Evolutionary conservation across 2,888 invertebrate species (phyloP), one percentile per base, ranked within the genome.

Genomic region (Cheilosia vernalis): DNA sequence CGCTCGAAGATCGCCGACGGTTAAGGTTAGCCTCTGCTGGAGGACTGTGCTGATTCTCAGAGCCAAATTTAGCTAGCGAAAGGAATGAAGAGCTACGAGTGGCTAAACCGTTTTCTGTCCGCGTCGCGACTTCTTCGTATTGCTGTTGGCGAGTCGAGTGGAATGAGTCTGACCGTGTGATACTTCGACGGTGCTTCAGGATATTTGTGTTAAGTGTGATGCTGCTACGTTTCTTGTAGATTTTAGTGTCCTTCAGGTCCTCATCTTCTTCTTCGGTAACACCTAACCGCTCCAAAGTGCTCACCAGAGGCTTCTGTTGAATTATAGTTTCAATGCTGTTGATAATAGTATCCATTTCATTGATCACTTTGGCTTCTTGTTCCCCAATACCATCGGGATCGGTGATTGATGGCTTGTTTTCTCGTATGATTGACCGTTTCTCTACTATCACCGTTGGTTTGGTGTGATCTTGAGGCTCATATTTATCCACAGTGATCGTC

Each of bases 1-100:
- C 92, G 76, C 92, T 92, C 19, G 92, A 90, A 1, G 92, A 92
- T 69, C 91, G 90, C 9, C 91, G 88, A 27, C 89, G 88, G 37
- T 88, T 89, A 40, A 89, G 74, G 27, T 87, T 88, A 56, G 88
- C 88, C 3, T 90, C 89, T 6, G 61, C 60, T 7, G 67, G 53
- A 10, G 40, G 42, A 58, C 49, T 85, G 27, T 87, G 79, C 19
- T 83, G 64, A 61, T 88, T 88, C 66, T 88, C 87, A 5, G 81
- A 81, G 37, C 81, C 84, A 15, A 90, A 77, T 63, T 90, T 89
- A 15, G 89, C 88, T 2, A 92, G 87, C 15, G 92, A 92, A 3
- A 91, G 67, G 69, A 91, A 91, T 15, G 92, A 91, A 6, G 91
- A 89, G 87, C 92, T 91, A 53, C 92, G 89, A 51, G 88, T 87